These are phyloP conservation scores for Procavia capensis DNA, from an alignment of 2,113 vertebrate genomes.

Conservation along the genomic window DNA sequence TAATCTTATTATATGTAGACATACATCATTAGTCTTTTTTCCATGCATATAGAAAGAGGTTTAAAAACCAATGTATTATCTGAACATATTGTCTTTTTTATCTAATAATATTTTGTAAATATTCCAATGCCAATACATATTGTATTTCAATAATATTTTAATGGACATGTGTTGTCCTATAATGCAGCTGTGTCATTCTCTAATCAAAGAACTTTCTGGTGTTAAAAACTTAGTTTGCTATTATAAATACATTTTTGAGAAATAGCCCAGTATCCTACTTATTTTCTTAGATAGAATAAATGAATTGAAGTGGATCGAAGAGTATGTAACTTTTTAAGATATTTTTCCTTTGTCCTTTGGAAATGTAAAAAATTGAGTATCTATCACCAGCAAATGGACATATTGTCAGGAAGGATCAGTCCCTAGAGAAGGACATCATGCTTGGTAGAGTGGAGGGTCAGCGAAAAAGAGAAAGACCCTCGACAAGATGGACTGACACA, in stretches of 20 bases:
- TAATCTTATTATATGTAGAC: neutral
- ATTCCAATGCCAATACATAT: slow-evolving; percentile 1
- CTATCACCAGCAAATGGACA: no score
- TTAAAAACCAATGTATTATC: slow-evolving; percentile 19
- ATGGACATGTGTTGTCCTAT: neutral
- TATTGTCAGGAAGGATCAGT: no score
- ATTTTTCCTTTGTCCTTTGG: neutral
- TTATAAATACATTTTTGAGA: neutral
- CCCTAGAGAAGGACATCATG: no score
- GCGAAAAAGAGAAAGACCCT: no score
- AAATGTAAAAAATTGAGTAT: slow-evolving; percentile 17
- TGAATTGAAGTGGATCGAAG: neutral
- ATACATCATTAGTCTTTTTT: neutral
- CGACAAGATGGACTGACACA: no score
- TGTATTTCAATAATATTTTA: slow-evolving; percentile 9
- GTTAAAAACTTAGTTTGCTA: slow-evolving; percentile 2
- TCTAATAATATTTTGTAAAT: neutral
- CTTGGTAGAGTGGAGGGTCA: no score
- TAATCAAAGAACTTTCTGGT: neutral
- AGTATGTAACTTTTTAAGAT: neutral
- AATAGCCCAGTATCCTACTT: neutral
- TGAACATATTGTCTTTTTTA: neutral
- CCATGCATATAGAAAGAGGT: neutral
- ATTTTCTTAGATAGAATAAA: neutral
- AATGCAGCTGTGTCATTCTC: neutral